These are phyloP conservation scores for Hydroisotoma schaefferi DNA, from an alignment of 2,888 invertebrate species.

Conservation along the genomic window DNA sequence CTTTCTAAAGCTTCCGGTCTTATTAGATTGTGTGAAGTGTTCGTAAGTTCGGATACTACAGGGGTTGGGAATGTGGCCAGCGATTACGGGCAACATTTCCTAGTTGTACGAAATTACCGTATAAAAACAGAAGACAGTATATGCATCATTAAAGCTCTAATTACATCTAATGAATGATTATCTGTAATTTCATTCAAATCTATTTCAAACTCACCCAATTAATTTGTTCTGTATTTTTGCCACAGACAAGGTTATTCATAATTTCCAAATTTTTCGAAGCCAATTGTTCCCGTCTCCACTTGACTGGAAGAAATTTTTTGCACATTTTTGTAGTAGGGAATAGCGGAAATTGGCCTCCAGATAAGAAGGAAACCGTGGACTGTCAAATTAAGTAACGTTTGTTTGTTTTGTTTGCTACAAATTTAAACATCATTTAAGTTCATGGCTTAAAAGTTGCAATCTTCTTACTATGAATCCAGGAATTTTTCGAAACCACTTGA, in stretches of 20 bases:
- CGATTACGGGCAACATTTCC: conserved; percentile 2
- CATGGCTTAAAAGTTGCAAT: too few species aligned
- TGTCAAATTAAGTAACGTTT: too few species aligned
- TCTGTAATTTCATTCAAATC: neutral
- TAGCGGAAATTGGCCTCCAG: too few species aligned
- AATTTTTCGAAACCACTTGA: too few species aligned
- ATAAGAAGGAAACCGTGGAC: neutral
- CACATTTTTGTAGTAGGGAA: neutral
- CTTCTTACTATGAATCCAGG: too few species aligned
- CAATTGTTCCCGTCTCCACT: neutral
- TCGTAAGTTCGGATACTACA: neutral
- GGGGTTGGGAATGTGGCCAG: neutral
- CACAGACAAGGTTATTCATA: neutral
- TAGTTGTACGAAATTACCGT: neutral
- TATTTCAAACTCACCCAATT: conserved; percentile 4
- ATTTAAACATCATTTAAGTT: too few species aligned
- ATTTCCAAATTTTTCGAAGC: neutral
- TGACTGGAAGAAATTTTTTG: neutral
- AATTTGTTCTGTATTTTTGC: neutral
- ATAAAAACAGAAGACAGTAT: neutral
- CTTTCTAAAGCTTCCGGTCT: conserved; percentile 47
- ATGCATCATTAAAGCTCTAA: neutral
- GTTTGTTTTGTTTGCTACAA: too few species aligned
- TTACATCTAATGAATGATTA: neutral
- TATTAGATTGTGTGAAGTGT: neutral